Evolutionary conservation across 2,888 invertebrate species (phyloP).

Genomic region (Plusia festucae): DNA sequence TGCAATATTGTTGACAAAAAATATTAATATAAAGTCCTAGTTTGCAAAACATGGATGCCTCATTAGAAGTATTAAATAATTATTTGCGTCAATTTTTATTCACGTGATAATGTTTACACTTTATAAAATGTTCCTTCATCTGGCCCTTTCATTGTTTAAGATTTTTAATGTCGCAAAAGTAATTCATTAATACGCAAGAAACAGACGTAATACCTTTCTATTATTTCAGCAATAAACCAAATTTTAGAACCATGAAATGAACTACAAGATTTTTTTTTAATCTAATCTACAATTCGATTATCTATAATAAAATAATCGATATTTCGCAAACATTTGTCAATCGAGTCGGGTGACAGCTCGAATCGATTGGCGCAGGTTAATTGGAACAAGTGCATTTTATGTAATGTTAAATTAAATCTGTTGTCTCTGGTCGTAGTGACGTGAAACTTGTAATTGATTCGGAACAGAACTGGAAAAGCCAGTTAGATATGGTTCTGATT

Average conservation of each 20-base stretch:
- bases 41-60: conserved; percentile 15
- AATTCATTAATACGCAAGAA: background rate
- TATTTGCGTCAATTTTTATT: conserved; percentile 32
- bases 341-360: conserved; percentile 60
- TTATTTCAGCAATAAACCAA: conserved; percentile 22
- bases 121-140: background rate
- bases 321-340: conserved; percentile 53
- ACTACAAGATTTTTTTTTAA: conserved; percentile 31
- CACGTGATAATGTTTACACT: conserved; percentile 32
- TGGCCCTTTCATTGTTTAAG: background rate
- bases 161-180: background rate
- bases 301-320: conserved; percentile 37
- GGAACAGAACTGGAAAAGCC: conserved; percentile 48
- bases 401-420: conserved; percentile 51
- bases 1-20: conserved; percentile 19
- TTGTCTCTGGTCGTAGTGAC: conserved; percentile 36
- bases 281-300: conserved; percentile 16
- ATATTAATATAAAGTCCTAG: conserved; percentile 19
- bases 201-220: conserved; percentile 32
- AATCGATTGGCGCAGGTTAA: conserved; percentile 55
- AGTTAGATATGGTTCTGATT: conserved; percentile 50
- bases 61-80: conserved; percentile 34
- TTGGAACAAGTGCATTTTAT: conserved; percentile 68
- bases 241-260: conserved; percentile 34
- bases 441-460: conserved; percentile 48